Base-by-base conservation (phyloP, 2,797 vertebrate species). In the Acipenser transmontanus region DNA sequence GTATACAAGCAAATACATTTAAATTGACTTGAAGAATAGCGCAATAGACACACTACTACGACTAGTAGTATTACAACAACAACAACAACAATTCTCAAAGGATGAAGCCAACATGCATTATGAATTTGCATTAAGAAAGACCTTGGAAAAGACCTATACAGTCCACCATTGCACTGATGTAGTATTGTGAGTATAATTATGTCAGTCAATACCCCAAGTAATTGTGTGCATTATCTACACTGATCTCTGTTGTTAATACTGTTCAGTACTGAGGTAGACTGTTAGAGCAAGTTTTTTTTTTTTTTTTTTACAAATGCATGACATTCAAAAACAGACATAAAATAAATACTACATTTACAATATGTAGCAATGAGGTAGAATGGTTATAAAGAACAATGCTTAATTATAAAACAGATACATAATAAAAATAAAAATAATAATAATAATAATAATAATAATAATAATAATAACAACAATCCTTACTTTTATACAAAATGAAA, bases 361-460 rank as follows among this genome's bases (percentile, higher is more conserved):
- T 95, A 96, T 96, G 94, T 95, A 95, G 94, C 92, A 95, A 98
- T 98, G 96, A 98, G 96, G 96, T 98, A 98, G 96, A 96, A 97
- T 97, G 94, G 94, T 96, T 93, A 88, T 91, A 95, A 94, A 93
- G 89, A 92, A 94, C 82, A 90, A 90, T 86, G 85, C 81, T 77
- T 84, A 86, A 92, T 91, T 84, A 84, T 77, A 91, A 81, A 87
- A 90, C 77, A 78, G 86, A 89, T 86, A 88, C 85, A 79, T 78
- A 85, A 81, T 78, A 69, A 84, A 78, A 81, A 80, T 85, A 84
- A 81, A 69, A 87, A 86, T 83, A 34, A 34, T 34, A 34, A 84
- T 79, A 81, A 80, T 85, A 84, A 81, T 69, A 87, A 86, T 83
- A 34, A 34, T 34, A 4, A 79, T 78, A 85, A 81, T 78, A 69